Evolutionary conservation across 2,888 invertebrate species (phyloP), one percentile per base, ranked within the genome.

Genomic region (Ennomos erosarius): DNA sequence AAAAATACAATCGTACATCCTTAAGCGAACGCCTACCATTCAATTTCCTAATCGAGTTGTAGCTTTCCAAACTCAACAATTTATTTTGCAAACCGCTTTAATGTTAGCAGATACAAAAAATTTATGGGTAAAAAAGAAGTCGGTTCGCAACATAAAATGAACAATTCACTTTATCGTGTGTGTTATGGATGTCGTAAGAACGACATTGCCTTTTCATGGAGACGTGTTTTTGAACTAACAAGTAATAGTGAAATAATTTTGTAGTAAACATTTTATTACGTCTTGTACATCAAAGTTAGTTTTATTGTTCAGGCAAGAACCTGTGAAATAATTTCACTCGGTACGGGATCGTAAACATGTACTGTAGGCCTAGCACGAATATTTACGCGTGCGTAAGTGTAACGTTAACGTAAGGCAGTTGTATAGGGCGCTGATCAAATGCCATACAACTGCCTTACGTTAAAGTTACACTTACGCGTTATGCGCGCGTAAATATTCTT

Each of bases 161-260:
- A 35, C 59, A 55, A 49, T 57, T 45, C 38, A 52, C 64, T 64
- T 64, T 64, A 64, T 64, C 55, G 64, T 49, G 35, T 35, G 58
- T 53, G 52, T 64, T 58, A 64, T 52, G 57, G 52, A 48, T 53
- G 44, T 44, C 43, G 37, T 53, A 55, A 45, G 58, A 39, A 40
- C 36, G 33, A 37, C 13, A 26, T 43, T 36, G 44, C 34, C 38
- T 48, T 58, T 50, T 44, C 38, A 44, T 58, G 13, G 35, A 53
- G 48, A 53, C 43, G 46, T 57, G 43, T 36, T 57, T 26, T 52
- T 11, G 42, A 37, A 57, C 56, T 52, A 37, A 47, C 42, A 34
- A 33, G 26, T 10, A 26, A 37, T 47, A 49, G 37, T 43, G 12
- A 55, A 55, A 57, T 47, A 33, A 57, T 43, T 46, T 46, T 13